Evolutionary conservation across 1,140 invertebrate species (phyloP), one percentile per base, ranked within the genome.

Genomic region (Melipona quadrifasciata): DNA sequence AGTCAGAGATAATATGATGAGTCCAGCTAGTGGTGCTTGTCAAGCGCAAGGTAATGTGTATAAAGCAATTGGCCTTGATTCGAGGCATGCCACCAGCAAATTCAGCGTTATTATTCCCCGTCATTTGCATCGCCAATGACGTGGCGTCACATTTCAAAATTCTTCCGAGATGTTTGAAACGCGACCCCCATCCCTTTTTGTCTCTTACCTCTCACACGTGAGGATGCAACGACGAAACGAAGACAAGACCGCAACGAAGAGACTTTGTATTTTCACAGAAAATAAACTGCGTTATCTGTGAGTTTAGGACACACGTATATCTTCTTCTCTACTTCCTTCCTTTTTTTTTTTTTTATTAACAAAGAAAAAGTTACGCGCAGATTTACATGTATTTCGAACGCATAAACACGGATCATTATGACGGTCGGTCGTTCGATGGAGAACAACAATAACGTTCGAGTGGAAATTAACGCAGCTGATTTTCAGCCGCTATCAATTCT

Each of bases 11-110:
- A 71, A 80, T 71, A 47, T 17, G 67, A 61, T 47, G 67, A 80
- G 31, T 21, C n/a, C 71, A 47, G 51, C 31, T n/a, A 53, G 47
- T 31, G 27, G 34, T 27, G 68, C 53, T 71, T 47, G 67, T 71
- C 67, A 58, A 80, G 53, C 67, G 67, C 53, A 47, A 57, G 51
- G 3, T 80, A 57, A 71, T 47, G 21, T 55, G 67, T 71, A 71
- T 80, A 31, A 53, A 80, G 65, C 78, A 80, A 80, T 71, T 80
- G 78, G 78, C 65, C 51, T 67, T 80, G 78, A 80, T 80, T 80
- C 67, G 57, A 64, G 34, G 34, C 74, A 67, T 47, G 39, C 57
- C 77, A 31, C 77, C 51, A 51, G 27, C 78, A 39, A 58, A 58
- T 12, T 80, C 67, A 47, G 67, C 67, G 31, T 61, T 80, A 71